Evolutionary conservation across 2,888 invertebrate species (phyloP).

Genomic region (Copidosoma aretas): DNA sequence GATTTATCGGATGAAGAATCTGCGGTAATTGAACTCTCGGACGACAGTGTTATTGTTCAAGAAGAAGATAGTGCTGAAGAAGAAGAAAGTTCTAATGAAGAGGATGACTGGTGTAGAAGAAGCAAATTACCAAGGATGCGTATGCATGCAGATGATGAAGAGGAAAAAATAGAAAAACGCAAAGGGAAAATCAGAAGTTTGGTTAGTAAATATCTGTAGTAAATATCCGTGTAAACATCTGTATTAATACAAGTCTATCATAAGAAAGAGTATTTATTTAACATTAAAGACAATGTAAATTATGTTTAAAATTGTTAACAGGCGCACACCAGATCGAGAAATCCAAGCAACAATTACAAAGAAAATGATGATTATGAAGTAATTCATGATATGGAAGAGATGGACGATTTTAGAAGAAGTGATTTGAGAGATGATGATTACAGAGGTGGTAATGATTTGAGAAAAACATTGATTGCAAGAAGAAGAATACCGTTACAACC

Average conservation of each 20-base stretch:
- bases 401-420: constrained; percentile 10
- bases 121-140: constrained; percentile 78
- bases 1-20: constrained; percentile 5
- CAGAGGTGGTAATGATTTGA: constrained; percentile 48
- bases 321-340: too few relatives aligned
- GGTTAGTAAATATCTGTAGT: constrained; percentile 22
- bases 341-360: too few relatives aligned
- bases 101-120: constrained; percentile 68
- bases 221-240: too few relatives aligned
- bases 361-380: too few relatives aligned
- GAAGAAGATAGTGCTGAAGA: constrained; percentile 40
- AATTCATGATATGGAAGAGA: not conserved
- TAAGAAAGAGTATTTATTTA: constrained; percentile 7
- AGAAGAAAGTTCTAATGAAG: constrained; percentile 61
- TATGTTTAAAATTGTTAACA: not conserved
- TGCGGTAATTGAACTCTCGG: constrained; percentile 36
- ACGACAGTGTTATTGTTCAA: constrained; percentile 44
- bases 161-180: constrained; percentile 67
- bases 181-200: constrained; percentile 37
- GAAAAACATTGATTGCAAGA: constrained; percentile 49
- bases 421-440: too few relatives aligned
- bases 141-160: constrained; percentile 90
- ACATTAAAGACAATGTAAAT: not conserved
- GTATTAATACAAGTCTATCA: not conserved
- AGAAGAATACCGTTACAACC: constrained; percentile 38